Evolutionary conservation across 2,113 vertebrate genomes (phyloP).

Genomic region (Eclectus roratus): DNA sequence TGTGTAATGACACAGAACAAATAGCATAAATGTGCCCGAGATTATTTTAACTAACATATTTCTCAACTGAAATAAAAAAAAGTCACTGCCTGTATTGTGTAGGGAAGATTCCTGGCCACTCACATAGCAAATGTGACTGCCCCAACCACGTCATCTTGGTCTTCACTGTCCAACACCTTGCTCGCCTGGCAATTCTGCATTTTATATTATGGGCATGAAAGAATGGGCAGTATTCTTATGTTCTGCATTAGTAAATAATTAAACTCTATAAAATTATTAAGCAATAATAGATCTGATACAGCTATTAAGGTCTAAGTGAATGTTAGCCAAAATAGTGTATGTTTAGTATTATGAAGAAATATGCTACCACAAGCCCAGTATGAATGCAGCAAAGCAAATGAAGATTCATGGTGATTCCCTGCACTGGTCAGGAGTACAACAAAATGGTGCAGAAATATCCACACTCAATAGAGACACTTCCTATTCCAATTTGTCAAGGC

Average conservation of each 20-base stretch:
- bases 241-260: background rate
- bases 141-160: background rate
- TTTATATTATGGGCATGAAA: background rate
- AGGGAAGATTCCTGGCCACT: background rate
- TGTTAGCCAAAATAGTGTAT: background rate
- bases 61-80: background rate
- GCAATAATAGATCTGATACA: background rate
- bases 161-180: background rate
- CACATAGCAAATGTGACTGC: background rate
- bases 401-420: background rate
- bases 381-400: background rate
- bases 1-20: background rate
- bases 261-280: background rate
- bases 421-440: background rate
- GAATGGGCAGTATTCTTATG: background rate
- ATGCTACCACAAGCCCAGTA: background rate
- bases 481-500: background rate
- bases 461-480: background rate
- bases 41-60: background rate
- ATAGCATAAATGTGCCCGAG: background rate
- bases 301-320: background rate
- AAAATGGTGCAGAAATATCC: background rate
- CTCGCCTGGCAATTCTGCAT: background rate
- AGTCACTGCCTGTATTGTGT: accelerated
- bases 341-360: background rate